Base-by-base conservation (phyloP, 2,888 invertebrate genomes). In the Drosophila prostipennis region DNA sequence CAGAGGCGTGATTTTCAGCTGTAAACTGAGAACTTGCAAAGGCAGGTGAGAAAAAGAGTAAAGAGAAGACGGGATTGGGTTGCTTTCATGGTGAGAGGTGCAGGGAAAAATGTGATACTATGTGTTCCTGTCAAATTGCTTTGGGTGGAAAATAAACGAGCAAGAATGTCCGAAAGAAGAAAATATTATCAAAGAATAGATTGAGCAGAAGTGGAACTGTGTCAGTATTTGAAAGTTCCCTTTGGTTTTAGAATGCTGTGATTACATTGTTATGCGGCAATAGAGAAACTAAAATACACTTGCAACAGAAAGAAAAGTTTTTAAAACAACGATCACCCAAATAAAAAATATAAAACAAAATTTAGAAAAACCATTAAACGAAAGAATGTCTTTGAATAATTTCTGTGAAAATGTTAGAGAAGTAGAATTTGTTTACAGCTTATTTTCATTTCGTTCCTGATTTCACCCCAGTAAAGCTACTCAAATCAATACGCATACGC, bases 401-500 rank as follows among this genome's bases (percentile, higher is more conserved):
- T 34, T 11, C 32, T 16, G 0, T 16, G 2, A 6, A 14, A 16
- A 39, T 7, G 1, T 16, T 13, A 16, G n/a, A 19, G 2, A 7
- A 3, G 1, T 7, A 6, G 2, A 13, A 11, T 3, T 4, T 19
- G 10, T 13, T 19, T 29, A 5, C 29, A 3, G 10, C 13, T 4
- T 14, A 37, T 8, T n/a, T 14, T 10, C 16, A n/a, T 23, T 14
- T 3, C n/a, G 0, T n/a, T 14, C 13, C 5, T 5, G 8, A 10
- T 10, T 52, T 32, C 16, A 6, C 39, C 11, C 40, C 42, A 39
- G 19, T 46, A 36, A 48, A 61, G 29, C 42, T 56, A 46, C 42
- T 79, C 42, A 58, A 73, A 72, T 74, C 81, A 81, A 80, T 87
- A 81, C 70, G 65, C 60, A 80, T 80, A 76, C 84, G 81, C 84